These are phyloP conservation scores for Gymnothorax reevesii DNA, from an alignment of 2,797 vertebrate genomes.

Conservation along the genomic window DNA sequence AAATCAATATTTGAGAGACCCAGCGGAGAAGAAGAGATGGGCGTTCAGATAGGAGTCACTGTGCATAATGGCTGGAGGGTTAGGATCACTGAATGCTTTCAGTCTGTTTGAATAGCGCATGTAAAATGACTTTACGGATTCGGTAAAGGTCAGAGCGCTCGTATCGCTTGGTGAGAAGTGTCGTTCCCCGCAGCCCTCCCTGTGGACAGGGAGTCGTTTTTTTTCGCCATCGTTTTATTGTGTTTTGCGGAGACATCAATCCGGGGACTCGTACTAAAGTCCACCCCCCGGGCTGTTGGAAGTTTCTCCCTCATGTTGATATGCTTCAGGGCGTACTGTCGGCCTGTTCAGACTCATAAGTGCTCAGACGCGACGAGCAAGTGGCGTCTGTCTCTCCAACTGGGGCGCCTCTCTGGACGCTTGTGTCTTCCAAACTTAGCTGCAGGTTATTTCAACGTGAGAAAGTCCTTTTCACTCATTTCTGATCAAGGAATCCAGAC, in stretches of 20 bases:
- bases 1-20: neutral
- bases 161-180: neutral
- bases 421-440: neutral
- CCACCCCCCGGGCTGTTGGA: neutral
- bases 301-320: constrained; percentile 1
- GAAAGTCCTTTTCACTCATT: neutral
- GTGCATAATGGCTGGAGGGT: neutral
- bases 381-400: neutral
- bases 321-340: neutral
- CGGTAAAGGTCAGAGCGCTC: neutral
- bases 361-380: neutral
- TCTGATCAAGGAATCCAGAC: neutral
- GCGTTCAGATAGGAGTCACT: neutral
- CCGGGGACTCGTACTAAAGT: too few relatives aligned
- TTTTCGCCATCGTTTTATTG: neutral
- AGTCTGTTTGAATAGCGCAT: neutral
- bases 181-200: neutral
- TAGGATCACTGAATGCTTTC: neutral
- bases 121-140: neutral
- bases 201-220: neutral
- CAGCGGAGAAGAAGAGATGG: neutral
- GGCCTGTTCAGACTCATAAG: neutral
- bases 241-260: neutral
- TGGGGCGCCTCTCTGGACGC: neutral
- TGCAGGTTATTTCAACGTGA: neutral